These are phyloP conservation scores for Camelus bactrianus DNA, from an alignment of 2,113 vertebrate species.

Conservation along the genomic window DNA sequence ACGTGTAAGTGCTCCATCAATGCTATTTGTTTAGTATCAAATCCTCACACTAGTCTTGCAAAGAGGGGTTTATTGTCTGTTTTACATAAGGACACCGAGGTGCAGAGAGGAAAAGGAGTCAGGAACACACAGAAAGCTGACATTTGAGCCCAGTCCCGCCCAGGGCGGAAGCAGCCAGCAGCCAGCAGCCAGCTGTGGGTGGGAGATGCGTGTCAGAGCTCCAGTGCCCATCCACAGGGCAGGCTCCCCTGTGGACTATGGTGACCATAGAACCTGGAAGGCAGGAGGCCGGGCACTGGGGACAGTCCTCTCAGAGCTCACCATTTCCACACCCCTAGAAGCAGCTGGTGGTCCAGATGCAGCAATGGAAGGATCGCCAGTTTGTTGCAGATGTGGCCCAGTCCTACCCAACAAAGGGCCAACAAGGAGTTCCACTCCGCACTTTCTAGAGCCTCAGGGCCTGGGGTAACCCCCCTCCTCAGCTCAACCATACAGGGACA, in stretches of 20 bases:
- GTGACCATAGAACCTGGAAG: background rate
- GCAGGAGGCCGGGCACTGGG: background rate
- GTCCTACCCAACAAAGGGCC: background rate
- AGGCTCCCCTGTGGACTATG: background rate
- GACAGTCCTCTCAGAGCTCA: background rate
- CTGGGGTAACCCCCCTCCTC: background rate
- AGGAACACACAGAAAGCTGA: background rate
- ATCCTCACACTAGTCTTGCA: background rate
- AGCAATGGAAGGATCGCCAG: background rate
- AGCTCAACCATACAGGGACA: background rate
- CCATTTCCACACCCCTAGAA: background rate
- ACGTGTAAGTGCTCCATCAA: background rate
- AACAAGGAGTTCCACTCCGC: background rate
- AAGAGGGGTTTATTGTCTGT: background rate
- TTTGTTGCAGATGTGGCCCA: background rate
- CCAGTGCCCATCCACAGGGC: too few species aligned
- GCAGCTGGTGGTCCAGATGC: background rate
- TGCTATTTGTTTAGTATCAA: background rate
- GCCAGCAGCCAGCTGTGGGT: background rate
- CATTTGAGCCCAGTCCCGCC: background rate
- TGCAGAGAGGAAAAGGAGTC: background rate
- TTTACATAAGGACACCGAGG: background rate
- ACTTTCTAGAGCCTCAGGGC: background rate
- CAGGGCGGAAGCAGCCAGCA: background rate
- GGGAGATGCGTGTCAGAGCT: accelerated